A percentile compares a stretch with the other conserved stretches of the same genome.
These are phyloP conservation scores for Otus scops DNA, from an alignment of 2,797 vertebrate species.

Conservation along the genomic window DNA sequence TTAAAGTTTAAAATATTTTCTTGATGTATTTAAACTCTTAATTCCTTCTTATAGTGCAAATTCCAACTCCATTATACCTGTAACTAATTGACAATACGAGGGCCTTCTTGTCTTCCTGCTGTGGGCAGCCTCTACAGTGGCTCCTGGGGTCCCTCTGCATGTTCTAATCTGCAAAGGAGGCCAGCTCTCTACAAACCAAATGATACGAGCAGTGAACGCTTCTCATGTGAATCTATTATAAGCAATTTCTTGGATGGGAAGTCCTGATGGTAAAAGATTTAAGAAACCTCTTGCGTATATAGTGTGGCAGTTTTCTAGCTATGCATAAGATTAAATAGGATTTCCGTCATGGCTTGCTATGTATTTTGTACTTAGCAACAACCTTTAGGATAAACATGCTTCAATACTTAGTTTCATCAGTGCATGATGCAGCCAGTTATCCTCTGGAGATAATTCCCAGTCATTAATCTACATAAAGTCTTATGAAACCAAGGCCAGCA, in stretches of 20 bases:
- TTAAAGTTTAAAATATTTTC: background rate
- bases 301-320: background rate
- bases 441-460: background rate
- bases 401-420: background rate
- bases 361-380: conserved; percentile 15
- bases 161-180: background rate
- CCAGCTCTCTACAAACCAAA: background rate
- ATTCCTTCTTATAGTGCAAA: background rate
- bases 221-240: background rate
- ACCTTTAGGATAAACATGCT: background rate
- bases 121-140: background rate
- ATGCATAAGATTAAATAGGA: background rate
- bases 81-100: background rate
- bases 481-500: background rate
- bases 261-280: background rate
- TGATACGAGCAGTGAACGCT: background rate
- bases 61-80: background rate
- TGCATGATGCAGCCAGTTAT: background rate
- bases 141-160: background rate
- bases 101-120: background rate
- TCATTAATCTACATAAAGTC: background rate
- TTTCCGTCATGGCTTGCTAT: background rate
- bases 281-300: background rate
- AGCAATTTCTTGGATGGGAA: background rate
- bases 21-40: background rate